Evolutionary conservation across 2,113 vertebrate genomes (phyloP).

Genomic region (Cettia cetti): DNA sequence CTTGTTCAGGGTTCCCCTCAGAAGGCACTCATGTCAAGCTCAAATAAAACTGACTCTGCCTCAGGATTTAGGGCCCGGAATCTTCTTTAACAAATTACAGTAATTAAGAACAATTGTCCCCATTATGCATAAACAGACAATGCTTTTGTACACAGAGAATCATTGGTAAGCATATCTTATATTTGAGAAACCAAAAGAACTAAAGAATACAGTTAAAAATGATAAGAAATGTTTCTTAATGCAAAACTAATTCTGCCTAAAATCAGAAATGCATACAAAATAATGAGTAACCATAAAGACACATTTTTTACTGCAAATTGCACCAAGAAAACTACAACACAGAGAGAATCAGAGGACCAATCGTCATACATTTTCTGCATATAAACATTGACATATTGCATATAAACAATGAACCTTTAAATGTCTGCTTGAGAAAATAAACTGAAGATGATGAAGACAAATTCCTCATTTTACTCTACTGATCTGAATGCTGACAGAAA

Average conservation of each 20-base stretch:
- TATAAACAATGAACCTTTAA: neutral
- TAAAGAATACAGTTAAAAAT: neutral
- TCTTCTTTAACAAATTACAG: neutral
- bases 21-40: neutral
- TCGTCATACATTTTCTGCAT: neutral
- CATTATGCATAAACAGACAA: neutral
- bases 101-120: neutral
- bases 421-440: neutral
- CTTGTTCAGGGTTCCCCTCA: neutral
- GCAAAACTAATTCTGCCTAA: neutral
- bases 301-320: neutral
- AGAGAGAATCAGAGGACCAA: neutral
- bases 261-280: neutral
- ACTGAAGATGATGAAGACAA: neutral
- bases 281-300: neutral
- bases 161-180: neutral
- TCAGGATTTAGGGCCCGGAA: fast-evolving
- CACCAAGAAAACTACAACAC: neutral
- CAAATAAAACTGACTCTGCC: neutral
- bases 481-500: neutral
- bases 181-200: neutral
- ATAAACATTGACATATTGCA: too few species aligned
- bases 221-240: neutral
- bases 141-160: neutral
- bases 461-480: neutral